These are phyloP conservation scores for Acomys russatus DNA, from an alignment of 2,797 vertebrate genomes.

Conservation along the genomic window DNA sequence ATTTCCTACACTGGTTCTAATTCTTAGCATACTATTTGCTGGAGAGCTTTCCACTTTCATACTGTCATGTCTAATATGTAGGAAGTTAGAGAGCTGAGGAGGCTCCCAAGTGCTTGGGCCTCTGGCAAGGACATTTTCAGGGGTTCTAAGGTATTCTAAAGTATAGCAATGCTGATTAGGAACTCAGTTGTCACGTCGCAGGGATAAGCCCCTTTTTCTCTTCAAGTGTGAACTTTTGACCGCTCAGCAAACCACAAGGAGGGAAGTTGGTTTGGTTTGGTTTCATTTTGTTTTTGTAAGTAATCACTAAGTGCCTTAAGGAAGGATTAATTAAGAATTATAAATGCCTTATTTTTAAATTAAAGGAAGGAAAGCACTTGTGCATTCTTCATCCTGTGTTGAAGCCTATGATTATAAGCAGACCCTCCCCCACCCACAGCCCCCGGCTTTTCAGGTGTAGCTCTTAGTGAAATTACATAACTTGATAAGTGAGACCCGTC, in stretches of 20 bases:
- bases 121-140: neutral
- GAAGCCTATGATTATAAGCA: constrained; percentile 7
- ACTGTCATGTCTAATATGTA: neutral
- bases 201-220: constrained; percentile 54
- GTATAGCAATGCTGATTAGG: constrained; percentile 25
- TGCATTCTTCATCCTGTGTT: neutral
- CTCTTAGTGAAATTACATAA: constrained; percentile 31
- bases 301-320: constrained; percentile 24
- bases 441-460: constrained; percentile 21
- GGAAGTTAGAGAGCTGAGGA: neutral
- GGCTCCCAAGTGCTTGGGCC: neutral
- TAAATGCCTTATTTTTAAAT: constrained; percentile 67
- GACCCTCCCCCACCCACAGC: neutral
- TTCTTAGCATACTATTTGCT: neutral
- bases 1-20: neutral
- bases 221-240: constrained; percentile 62
- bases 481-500: constrained; percentile 49
- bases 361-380: neutral
- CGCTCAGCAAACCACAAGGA: neutral
- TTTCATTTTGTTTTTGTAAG: neutral
- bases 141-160: neutral
- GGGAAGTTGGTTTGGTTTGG: neutral
- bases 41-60: constrained; percentile 20
- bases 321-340: constrained; percentile 59
- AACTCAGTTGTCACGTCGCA: constrained; percentile 47